A percentile compares a stretch with the other conserved stretches of the same genome.
Conservation (phyloP, 2,113 vertebrate species). For the Xiphias gladius region DNA sequence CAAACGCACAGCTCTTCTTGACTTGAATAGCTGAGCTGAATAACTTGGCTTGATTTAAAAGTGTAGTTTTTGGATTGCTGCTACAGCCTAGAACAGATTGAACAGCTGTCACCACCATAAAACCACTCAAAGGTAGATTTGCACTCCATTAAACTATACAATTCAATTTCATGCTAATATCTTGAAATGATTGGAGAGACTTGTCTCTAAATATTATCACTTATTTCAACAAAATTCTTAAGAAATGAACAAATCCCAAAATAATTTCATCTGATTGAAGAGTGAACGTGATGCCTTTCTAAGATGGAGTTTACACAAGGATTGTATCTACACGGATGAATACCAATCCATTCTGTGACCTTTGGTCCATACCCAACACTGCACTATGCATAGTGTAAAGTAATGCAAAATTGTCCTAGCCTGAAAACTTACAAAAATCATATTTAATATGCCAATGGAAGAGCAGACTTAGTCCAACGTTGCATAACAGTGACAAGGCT, state of each 20-base stretch:
- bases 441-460: neutral
- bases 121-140: neutral
- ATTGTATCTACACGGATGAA: neutral
- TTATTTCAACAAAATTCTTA: too few species aligned
- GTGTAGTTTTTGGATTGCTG: neutral
- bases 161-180: neutral
- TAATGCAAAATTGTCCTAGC: neutral
- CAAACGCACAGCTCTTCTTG: neutral
- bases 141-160: neutral
- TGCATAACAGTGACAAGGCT: neutral
- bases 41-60: neutral
- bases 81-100: neutral
- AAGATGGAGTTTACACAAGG: neutral
- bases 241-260: too few species aligned
- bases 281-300: neutral
- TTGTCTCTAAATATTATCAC: too few species aligned
- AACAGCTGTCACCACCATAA: neutral
- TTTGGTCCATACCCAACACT: slow-evolving; percentile 43
- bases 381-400: slow-evolving; percentile 12
- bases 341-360: slow-evolving; percentile 16
- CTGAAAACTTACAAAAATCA: neutral
- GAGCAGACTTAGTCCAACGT: neutral
- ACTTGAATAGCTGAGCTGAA: too few species aligned
- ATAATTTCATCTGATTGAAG: neutral
- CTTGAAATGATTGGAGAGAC: neutral